A percentile compares a stretch with the other conserved stretches of the same genome.
These are phyloP conservation scores for Aspiorhynchus laticeps DNA, from an alignment of 2,113 vertebrate genomes.

Conservation along the genomic window DNA sequence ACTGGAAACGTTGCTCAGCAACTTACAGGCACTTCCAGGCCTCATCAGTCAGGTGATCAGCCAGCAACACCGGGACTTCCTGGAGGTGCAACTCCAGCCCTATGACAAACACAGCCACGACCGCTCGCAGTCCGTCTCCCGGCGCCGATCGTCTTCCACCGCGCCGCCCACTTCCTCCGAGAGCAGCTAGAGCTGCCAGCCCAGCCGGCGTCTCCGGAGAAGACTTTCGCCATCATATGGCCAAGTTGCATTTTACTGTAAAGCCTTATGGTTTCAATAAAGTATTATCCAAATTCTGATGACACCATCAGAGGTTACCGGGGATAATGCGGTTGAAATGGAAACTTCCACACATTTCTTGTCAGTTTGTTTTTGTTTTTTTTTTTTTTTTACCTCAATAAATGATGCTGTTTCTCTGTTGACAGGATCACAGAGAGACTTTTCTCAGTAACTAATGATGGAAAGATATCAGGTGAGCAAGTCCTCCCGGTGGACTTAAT, in stretches of 20 bases:
- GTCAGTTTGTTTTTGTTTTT: conserved; percentile 68
- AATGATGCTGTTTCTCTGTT: conserved; percentile 75
- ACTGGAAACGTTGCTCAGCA: conserved; percentile 93
- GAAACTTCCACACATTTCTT: conserved; percentile 70
- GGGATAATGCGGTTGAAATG: conserved; percentile 76
- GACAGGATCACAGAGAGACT: conserved; percentile 71
- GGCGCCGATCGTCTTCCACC: conserved; percentile 93
- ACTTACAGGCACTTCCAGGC: conserved; percentile 93
- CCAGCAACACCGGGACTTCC: conserved; percentile 93
- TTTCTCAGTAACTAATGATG: conserved; percentile 71
- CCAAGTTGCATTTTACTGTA: conserved; percentile 99
- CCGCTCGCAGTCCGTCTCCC: conserved; percentile 89
- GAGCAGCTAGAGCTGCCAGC: conserved; percentile 93
- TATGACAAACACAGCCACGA: conserved; percentile 85
- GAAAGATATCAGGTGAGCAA: conserved; percentile 64
- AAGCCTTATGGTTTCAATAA: conserved; percentile 99
- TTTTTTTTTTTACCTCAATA: conserved; percentile 60
- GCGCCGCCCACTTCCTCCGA: conserved; percentile 97
- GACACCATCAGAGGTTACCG: conserved; percentile 81
- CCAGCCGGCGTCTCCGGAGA: conserved; percentile 83
- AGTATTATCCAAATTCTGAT: conserved; percentile 96
- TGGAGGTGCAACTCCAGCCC: conserved; percentile 93
- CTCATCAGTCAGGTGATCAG: conserved; percentile 95
- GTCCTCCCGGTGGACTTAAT: conserved; percentile 53
- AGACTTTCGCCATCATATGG: conserved; percentile 99